These are phyloP conservation scores for Erpornis zantholeuca DNA, from an alignment of 2,113 vertebrate genomes.

Conservation along the genomic window DNA sequence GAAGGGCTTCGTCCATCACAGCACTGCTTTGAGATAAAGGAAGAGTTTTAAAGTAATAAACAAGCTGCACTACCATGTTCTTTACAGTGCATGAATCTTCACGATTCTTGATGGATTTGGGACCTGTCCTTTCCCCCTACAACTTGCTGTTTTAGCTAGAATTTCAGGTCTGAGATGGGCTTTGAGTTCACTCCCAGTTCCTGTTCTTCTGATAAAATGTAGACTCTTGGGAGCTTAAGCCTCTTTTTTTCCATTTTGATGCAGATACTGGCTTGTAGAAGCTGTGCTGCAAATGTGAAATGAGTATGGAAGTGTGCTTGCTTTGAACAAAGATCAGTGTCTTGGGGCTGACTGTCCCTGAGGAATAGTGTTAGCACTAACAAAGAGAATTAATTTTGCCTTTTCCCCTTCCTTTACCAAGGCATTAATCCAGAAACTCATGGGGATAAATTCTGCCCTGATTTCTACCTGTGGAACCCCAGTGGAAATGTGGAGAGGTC, in stretches of 20 bases:
- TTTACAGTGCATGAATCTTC: background rate
- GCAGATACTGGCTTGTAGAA: background rate
- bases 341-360: background rate
- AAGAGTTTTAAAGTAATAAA: conserved; percentile 50
- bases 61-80: background rate
- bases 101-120: background rate
- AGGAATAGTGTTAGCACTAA: conserved; percentile 5
- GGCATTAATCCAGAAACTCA: conserved; percentile 34
- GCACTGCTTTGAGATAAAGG: conserved; percentile 29
- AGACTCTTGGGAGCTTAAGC: background rate
- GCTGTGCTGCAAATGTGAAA: background rate
- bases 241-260: background rate
- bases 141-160: background rate
- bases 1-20: conserved; percentile 41
- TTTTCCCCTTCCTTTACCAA: conserved; percentile 12
- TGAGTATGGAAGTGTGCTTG: background rate
- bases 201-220: background rate
- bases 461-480: conserved; percentile 40
- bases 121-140: background rate
- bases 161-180: background rate
- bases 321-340: background rate
- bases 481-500: conserved; percentile 23
- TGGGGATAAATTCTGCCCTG: conserved; percentile 32
- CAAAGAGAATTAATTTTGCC: conserved; percentile 55
- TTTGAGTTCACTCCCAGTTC: background rate